phyloP scores from a whole-genome alignment of 2,113 vertebrate genomes.

The Uria aalge region DNA sequence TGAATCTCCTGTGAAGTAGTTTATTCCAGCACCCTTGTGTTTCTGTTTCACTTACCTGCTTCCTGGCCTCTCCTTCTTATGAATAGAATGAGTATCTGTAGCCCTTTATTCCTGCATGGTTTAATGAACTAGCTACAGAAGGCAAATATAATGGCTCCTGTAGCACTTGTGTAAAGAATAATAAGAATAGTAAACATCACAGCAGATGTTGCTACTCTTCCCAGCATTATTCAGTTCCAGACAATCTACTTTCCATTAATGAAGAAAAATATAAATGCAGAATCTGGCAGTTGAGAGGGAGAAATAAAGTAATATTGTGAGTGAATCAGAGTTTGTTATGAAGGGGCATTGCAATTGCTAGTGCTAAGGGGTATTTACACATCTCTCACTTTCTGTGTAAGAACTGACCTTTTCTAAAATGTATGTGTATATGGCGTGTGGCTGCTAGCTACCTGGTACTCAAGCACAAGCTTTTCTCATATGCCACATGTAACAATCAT shows the following conservation, averaged over 20 bases:
- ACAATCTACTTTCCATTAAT: constrained; percentile 19
- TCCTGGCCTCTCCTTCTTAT: neutral
- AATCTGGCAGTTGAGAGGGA: neutral
- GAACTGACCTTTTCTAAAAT: neutral
- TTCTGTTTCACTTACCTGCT: neutral
- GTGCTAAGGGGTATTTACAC: neutral
- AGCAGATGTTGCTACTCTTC: constrained; percentile 15
- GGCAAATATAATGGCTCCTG: neutral
- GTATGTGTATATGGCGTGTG: neutral
- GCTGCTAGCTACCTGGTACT: neutral
- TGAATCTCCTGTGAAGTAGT: neutral
- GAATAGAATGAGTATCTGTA: neutral
- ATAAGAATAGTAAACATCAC: neutral
- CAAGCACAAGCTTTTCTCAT: neutral
- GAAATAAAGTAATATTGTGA: neutral
- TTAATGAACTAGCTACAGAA: neutral
- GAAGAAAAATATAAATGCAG: constrained; percentile 8
- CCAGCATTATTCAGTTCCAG: constrained; percentile 1
- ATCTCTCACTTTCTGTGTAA: neutral
- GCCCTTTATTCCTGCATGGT: neutral
- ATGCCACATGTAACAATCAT: neutral
- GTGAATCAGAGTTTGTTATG: neutral
- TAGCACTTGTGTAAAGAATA: neutral
- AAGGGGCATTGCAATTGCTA: neutral
- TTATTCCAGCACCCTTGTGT: neutral